Conservation (phyloP, 1,140 invertebrate species). For the Maniola jurtina region DNA sequence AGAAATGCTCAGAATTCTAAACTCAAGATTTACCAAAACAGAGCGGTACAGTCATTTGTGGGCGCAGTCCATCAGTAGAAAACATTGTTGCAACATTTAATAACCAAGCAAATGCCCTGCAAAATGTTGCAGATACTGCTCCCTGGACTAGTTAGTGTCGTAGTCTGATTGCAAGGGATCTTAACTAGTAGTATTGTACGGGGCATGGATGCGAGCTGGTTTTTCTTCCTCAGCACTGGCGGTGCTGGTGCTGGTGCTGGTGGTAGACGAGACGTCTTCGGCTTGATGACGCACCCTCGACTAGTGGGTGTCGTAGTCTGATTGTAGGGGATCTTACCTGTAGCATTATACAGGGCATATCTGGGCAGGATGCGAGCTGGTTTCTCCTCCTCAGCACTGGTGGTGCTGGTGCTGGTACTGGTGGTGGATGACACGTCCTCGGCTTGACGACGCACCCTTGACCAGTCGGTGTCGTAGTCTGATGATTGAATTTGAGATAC, state of each 20-base stretch:
- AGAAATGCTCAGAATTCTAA: background rate
- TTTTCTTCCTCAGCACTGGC: conserved; percentile 47
- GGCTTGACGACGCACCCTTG: conserved; percentile 48
- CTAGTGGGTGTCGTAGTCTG: no score
- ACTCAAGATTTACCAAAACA: no score
- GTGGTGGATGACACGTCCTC: conserved; percentile 31
- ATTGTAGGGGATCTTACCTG: conserved; percentile 40
- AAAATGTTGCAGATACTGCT: no score
- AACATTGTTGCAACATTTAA: no score
- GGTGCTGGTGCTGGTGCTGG: conserved; percentile 29
- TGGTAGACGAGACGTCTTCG: conserved; percentile 29
- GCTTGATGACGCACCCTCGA: conserved; percentile 53
- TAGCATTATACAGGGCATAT: conserved; percentile 63
- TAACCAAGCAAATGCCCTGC: no score
- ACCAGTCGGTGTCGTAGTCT: conserved; percentile 54
- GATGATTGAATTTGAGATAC: conserved; percentile 51
- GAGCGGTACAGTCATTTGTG: no score
- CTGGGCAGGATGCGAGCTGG: conserved; percentile 38
- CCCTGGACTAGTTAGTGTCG: no score
- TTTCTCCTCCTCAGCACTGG: conserved; percentile 47
- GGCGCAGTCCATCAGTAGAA: no score
- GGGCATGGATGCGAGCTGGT: conserved; percentile 39
- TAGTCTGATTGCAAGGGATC: background rate
- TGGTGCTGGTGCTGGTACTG: conserved; percentile 26
- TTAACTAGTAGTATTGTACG: conserved; percentile 66